phyloP scores from a whole-genome alignment of 2,888 invertebrate species.

The Synanthedon tipuliformis region DNA sequence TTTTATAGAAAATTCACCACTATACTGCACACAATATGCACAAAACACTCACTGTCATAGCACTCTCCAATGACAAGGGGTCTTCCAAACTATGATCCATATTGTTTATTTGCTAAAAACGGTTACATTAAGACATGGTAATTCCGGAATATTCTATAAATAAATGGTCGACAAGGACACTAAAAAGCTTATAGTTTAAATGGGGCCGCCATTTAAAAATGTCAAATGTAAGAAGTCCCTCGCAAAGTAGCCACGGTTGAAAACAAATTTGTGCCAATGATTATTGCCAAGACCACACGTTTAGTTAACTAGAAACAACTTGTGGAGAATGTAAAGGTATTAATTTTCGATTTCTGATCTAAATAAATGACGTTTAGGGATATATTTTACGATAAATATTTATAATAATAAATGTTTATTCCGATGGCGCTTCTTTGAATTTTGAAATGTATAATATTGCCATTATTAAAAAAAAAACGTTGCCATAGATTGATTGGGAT shows the following conservation, averaged over 20 bases:
- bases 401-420: constrained; percentile 6
- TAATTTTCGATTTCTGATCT: neutral
- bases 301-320: neutral
- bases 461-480: neutral
- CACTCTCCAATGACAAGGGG: constrained; percentile 46
- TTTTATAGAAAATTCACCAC: constrained; percentile 4
- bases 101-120: neutral
- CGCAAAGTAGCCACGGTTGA: constrained; percentile 56
- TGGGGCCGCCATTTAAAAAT: constrained; percentile 68
- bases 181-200: constrained; percentile 51
- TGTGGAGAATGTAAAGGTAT: neutral
- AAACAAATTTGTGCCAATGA: constrained; percentile 40
- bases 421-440: constrained; percentile 66
- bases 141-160: neutral
- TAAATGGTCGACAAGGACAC: constrained; percentile 11
- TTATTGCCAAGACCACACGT: too few relatives aligned
- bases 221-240: constrained; percentile 50
- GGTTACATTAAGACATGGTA: neutral
- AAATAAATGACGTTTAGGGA: neutral
- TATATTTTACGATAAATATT: neutral
- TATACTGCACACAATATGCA: constrained; percentile 9
- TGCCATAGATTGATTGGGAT: neutral
- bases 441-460: constrained; percentile 13
- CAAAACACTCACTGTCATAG: constrained; percentile 45
- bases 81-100: constrained; percentile 63